Evolutionary conservation across 37 sponge, comb jelly and placozoan genomes (phyloP).

Genomic region (Eunapius fragilis): DNA sequence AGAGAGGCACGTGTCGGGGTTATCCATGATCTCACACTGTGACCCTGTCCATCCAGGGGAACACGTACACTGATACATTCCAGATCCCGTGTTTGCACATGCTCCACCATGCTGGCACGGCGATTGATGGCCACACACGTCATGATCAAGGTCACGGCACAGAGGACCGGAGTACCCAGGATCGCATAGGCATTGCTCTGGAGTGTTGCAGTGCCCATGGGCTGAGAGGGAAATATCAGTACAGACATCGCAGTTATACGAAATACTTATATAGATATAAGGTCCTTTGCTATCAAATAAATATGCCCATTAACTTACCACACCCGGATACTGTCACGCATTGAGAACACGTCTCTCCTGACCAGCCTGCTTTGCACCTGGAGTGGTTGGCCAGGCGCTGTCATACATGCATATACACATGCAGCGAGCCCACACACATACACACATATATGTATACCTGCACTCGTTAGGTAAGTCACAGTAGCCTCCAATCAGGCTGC

Average conservation of each 20-base stretch:
- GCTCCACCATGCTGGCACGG: conserved; percentile 60
- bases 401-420: conserved; percentile 8
- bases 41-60: conserved; percentile 46
- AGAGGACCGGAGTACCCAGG: conserved; percentile 47
- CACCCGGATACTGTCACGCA: conserved; percentile 32
- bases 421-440: not conserved
- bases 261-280: too few relatives aligned
- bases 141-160: conserved; percentile 36
- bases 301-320: too few relatives aligned
- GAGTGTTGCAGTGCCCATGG: conserved; percentile 27
- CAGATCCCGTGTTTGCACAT: conserved; percentile 29
- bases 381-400: not conserved
- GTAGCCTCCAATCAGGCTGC: conserved; percentile 29
- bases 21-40: conserved; percentile 45
- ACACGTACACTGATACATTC: conserved; percentile 42
- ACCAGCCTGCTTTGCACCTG: conserved; percentile 56
- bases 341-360: conserved; percentile 35
- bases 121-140: conserved; percentile 50
- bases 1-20: conserved; percentile 17
- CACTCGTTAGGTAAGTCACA: conserved; percentile 45
- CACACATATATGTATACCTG: not conserved
- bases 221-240: too few relatives aligned
- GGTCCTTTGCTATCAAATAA: too few relatives aligned
- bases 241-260: too few relatives aligned
- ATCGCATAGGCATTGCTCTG: conserved; percentile 37